A percentile compares a stretch with the other conserved stretches of the same genome.
phyloP scores from a whole-genome alignment of 2,113 vertebrate species.

The Mola mola region DNA sequence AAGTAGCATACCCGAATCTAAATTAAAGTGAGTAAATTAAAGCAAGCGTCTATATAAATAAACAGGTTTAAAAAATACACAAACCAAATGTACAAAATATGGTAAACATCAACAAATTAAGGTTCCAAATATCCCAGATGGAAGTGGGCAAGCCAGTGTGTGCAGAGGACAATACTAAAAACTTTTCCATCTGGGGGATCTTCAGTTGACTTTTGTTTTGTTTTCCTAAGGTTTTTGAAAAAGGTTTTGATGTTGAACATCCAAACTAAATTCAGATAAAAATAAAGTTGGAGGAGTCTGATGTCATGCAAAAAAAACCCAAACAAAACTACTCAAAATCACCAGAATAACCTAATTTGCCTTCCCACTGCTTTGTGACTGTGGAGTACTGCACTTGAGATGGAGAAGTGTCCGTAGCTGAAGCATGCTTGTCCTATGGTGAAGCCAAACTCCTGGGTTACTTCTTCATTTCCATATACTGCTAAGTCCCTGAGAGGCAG shows the following conservation, averaged over 20 bases:
- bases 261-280: no score
- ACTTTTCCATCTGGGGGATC: constrained; percentile 3
- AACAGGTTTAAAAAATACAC: constrained; percentile 43
- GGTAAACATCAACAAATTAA: constrained; percentile 27
- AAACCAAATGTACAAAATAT: constrained; percentile 56
- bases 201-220: constrained; percentile 1
- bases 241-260: background rate
- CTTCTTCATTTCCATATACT: constrained; percentile 78
- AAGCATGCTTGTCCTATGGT: constrained; percentile 86
- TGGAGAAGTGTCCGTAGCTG: constrained; percentile 70
- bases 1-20: constrained; percentile 26
- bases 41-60: constrained; percentile 60
- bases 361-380: background rate
- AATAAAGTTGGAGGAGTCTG: background rate
- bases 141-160: constrained; percentile 14
- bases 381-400: background rate
- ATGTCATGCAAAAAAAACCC: background rate
- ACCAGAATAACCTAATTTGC: background rate
- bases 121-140: constrained; percentile 27
- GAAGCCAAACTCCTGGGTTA: constrained; percentile 83
- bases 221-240: background rate
- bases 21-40: constrained; percentile 18
- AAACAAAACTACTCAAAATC: constrained; percentile 1
- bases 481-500: constrained; percentile 86
- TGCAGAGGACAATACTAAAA: background rate